Base-by-base conservation (phyloP, 2,888 invertebrate species). In the Diogma glabrata region DNA sequence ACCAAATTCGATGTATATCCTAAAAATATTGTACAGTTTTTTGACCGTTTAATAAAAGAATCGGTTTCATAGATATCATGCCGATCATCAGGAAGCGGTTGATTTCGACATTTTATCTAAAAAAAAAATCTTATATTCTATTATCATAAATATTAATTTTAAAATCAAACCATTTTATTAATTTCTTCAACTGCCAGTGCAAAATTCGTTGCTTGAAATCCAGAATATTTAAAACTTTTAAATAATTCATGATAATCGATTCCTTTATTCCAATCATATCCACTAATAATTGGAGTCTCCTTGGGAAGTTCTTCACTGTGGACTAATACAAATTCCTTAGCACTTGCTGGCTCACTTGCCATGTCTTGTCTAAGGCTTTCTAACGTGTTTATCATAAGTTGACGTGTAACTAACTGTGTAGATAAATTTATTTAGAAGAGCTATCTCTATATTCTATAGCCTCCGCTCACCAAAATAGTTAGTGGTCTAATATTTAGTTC, bases 181-280 rank as follows among this genome's bases (percentile, higher is more conserved):
- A 96, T 85, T 77, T 96, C 95, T 49, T 83, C 75, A 0, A 97
- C 83, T 0, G 95, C 93, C 61, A 83, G 72, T 0, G 92, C 95
- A 65, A 97, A 87, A 74, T 86, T 93, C 1, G 95, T 94, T 1
- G 97, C 95, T 75, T 99, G 99, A 70, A 99, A 97, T n/a, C 99
- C 99, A 17, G 86, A 86, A 52, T 77, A 74, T 24, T 76, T 66
- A 67, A 87, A 99, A 23, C 85, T 83, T 56, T 84, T 75, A 40
- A 99, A 75, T 51, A 99, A 70, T 61, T 82, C 80, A 56, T 85
- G 80, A 67, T 93, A 94, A 67, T 97, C 79, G 7, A 94, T 71
- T 45, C 95, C 88, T 58, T 81, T 73, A 66, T 92, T 92, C 80
- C 93, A 99, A 64, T 99, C 91, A 69, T 95, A 97, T 4, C 96